Evolutionary conservation across 2,113 vertebrate species (phyloP).

Genomic region (Oryzias javanicus): DNA sequence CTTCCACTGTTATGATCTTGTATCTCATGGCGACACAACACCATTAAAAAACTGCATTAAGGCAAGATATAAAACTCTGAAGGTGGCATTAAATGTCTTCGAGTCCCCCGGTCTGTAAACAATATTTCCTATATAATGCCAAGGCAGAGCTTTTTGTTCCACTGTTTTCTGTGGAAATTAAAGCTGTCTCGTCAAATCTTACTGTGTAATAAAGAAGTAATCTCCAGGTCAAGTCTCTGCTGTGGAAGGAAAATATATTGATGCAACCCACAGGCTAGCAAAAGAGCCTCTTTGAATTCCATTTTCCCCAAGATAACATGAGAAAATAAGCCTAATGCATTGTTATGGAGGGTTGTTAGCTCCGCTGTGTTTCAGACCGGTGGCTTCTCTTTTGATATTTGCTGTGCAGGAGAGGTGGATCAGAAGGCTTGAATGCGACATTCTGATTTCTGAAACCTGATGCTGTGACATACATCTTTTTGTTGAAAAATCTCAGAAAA

Average conservation of each 20-base stretch:
- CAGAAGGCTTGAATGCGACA: slow-evolving; percentile 17
- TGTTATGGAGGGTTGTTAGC: slow-evolving; percentile 37
- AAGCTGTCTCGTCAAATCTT: slow-evolving; percentile 26
- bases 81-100: not conserved
- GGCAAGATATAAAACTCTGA: slow-evolving; percentile 2
- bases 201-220: slow-evolving; percentile 21
- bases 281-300: slow-evolving; percentile 29
- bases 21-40: not conserved
- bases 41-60: slow-evolving; percentile 1
- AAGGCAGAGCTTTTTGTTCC: not conserved
- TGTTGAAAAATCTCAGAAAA: slow-evolving; percentile 12
- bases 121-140: slow-evolving; percentile 6
- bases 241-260: slow-evolving; percentile 4
- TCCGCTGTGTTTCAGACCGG: slow-evolving; percentile 12
- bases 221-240: slow-evolving; percentile 24
- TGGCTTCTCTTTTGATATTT: slow-evolving; percentile 34
- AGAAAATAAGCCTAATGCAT: slow-evolving; percentile 22
- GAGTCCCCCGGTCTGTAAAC: not conserved
- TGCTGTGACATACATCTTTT: not conserved
- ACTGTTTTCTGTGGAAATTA: slow-evolving; percentile 25
- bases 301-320: slow-evolving; percentile 20
- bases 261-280: slow-evolving; percentile 11
- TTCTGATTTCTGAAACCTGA: slow-evolving; percentile 22
- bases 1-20: not conserved
- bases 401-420: slow-evolving; percentile 20